phyloP scores from a whole-genome alignment of 2,888 invertebrate genomes.

The Clanis bilineata region DNA sequence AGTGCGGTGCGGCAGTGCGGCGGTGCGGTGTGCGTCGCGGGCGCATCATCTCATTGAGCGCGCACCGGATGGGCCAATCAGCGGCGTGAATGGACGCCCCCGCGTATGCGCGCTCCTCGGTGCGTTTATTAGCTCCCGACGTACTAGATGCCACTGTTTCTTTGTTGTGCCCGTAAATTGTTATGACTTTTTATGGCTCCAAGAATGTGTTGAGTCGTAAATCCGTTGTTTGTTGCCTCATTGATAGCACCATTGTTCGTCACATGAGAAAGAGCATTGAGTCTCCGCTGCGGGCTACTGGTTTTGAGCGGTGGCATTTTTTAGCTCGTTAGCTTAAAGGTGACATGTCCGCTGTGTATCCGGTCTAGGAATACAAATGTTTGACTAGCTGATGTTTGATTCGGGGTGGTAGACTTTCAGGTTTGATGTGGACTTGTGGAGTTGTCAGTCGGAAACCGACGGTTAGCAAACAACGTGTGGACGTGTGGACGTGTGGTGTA shows the following conservation, averaged over 20 bases:
- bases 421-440: constrained; percentile 19
- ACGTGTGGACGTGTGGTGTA: no score
- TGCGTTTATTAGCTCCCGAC: constrained; percentile 67
- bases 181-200: constrained; percentile 71
- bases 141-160: constrained; percentile 70
- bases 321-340: constrained; percentile 51
- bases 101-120: constrained; percentile 62
- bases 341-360: constrained; percentile 42
- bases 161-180: constrained; percentile 76
- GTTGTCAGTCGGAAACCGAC: constrained; percentile 4
- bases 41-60: constrained; percentile 81
- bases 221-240: constrained; percentile 60
- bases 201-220: constrained; percentile 69
- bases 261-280: constrained; percentile 46
- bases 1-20: constrained; percentile 31
- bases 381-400: constrained; percentile 24
- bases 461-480: background rate
- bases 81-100: constrained; percentile 81
- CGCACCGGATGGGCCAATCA: constrained; percentile 82
- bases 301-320: constrained; percentile 46
- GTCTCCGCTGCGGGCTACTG: constrained; percentile 41
- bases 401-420: constrained; percentile 27
- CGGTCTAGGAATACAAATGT: constrained; percentile 21
- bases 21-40: constrained; percentile 49
- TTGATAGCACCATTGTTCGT: constrained; percentile 62